Base-by-base conservation (phyloP, 2,797 vertebrate genomes). In the Merluccius polli region DNA sequence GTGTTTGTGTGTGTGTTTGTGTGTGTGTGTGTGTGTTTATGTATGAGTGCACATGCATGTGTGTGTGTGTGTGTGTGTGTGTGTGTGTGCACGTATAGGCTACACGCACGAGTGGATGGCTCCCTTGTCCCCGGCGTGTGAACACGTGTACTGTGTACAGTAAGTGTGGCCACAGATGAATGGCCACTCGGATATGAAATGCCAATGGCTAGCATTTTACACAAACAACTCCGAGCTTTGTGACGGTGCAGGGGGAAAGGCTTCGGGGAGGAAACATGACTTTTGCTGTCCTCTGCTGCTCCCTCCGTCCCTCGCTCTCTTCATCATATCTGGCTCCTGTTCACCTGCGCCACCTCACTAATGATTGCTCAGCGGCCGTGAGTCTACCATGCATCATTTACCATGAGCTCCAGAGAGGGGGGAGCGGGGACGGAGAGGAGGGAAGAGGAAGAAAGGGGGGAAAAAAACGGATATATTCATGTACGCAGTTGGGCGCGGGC, bases 261-360 rank as follows among this genome's bases (percentile, higher is more conserved):
- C 92, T 89, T 83, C 67, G 6, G 81, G 89, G 83, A 84, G 80
- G 84, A 86, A 90, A 90, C 90, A 86, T 80, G 89, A 85, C 90
- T 93, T 92, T 87, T 90, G 85, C 85, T 89, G 88, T 92, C 90
- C 89, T 93, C 89, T 89, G 89, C 79, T 91, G 79, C 86, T 92
- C 88, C 86, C 85, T 83, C 79, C 69, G 38, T 91, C 88, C 86
- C 87, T 89, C 87, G 82, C 78, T 90, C 88, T 87, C 90, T 92
- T 87, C 89, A 92, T 92, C 92, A 93, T 92, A 89, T 87, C 85
- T 90, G 73, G 80, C 89, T 91, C 83, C 84, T 78, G 79, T 89
- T 93, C 92, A 93, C 93, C 92, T 92, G 89, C 80, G 85, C 90
- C 89, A 91, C 93, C 90, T 89, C 85, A 80, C 91, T 94, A 93